Evolutionary conservation across 2,888 invertebrate genomes (phyloP).

Genomic region (Pherbina coryleti): DNA sequence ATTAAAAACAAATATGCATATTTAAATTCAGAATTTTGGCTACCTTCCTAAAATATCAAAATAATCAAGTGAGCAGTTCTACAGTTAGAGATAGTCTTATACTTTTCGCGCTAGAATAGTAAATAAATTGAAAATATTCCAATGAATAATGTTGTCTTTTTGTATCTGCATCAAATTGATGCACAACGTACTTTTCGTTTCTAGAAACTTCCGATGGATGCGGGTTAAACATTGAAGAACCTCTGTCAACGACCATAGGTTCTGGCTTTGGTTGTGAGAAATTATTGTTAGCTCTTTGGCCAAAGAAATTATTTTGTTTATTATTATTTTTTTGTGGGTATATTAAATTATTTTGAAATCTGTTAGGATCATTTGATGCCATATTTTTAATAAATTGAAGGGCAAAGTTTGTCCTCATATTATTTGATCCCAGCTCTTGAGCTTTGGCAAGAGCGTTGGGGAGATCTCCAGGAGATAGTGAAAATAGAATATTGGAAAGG

Average conservation of each 20-base stretch:
- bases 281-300: not conserved
- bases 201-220: no score
- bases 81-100: no score
- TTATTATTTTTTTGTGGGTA: not conserved
- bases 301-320: not conserved
- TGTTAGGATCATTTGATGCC: not conserved
- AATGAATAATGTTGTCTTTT: no score
- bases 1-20: no score
- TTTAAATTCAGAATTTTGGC: no score
- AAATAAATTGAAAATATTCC: no score
- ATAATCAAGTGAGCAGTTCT: no score
- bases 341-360: not conserved
- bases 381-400: not conserved
- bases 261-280: not conserved
- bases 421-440: not conserved
- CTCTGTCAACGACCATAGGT: constrained; percentile 6
- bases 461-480: not conserved
- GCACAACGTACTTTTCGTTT: no score
- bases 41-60: no score
- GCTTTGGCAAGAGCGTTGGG: constrained; percentile 4
- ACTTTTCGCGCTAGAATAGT: no score
- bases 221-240: not conserved
- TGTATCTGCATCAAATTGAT: no score
- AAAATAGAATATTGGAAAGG: constrained; percentile 13
- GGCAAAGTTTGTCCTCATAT: not conserved